Evolutionary conservation across 2,113 vertebrate genomes (phyloP).

Genomic region (Phalacrocorax aristotelis): DNA sequence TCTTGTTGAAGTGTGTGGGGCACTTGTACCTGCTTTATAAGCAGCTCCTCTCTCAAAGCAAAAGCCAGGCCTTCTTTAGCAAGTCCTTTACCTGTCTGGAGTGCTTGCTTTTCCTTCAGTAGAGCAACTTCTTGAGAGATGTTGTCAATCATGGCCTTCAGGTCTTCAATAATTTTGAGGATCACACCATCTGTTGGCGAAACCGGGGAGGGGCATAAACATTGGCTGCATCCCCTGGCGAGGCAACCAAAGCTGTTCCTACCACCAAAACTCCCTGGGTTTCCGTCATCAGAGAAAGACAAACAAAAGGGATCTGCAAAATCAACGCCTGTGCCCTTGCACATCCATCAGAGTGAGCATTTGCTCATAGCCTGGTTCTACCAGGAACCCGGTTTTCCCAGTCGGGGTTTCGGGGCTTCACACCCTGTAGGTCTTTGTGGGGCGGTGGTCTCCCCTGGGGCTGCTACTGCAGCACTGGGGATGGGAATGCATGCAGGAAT

Average conservation of each 20-base stretch:
- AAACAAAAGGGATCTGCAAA: background rate
- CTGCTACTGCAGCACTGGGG: background rate
- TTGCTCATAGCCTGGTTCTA: background rate
- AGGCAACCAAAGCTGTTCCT: background rate
- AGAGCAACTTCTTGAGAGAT: slow-evolving; percentile 84
- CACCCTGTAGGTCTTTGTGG: accelerated
- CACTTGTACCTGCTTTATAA: background rate
- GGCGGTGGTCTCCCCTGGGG: background rate
- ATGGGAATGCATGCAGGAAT: background rate
- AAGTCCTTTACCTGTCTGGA: slow-evolving; percentile 83
- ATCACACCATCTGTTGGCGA: slow-evolving; percentile 67
- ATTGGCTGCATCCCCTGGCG: accelerated
- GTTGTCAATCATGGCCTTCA: slow-evolving; percentile 83
- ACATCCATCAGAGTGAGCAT: background rate
- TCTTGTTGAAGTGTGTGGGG: accelerated
- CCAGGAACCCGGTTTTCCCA: background rate
- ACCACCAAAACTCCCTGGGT: background rate
- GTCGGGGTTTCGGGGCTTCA: background rate
- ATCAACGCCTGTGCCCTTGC: background rate
- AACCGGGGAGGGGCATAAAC: background rate
- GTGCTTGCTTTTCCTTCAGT: slow-evolving; percentile 90
- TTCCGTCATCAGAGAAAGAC: background rate
- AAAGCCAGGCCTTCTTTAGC: background rate
- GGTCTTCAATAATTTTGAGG: slow-evolving; percentile 79
- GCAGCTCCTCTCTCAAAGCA: background rate